Conservation (phyloP, 2,888 invertebrate species). For the Synergus itoensis region DNA sequence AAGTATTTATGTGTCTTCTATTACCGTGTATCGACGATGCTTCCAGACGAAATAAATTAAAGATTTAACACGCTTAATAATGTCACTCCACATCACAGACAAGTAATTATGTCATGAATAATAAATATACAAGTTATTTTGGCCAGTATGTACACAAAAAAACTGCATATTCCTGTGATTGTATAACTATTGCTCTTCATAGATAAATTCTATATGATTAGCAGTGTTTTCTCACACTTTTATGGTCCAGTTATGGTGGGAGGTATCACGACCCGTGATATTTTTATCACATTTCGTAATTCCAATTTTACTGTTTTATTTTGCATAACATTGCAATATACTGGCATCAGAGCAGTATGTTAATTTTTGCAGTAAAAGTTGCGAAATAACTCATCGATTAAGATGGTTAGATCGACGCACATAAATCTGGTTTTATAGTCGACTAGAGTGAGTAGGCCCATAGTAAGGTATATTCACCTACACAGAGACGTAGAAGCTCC, state of each 20-base stretch:
- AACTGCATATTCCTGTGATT: neutral
- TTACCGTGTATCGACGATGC: neutral
- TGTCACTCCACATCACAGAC: neutral
- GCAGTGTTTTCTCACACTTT: too few relatives aligned
- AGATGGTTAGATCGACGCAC: slow-evolving; percentile 3
- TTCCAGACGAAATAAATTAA: neutral
- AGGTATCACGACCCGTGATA: too few relatives aligned
- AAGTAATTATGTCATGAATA: neutral
- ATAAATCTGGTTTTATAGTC: slow-evolving; percentile 25
- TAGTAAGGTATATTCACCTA: neutral
- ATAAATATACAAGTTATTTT: neutral
- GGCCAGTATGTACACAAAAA: neutral
- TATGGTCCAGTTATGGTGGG: too few relatives aligned
- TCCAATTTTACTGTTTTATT: too few relatives aligned
- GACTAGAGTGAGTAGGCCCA: slow-evolving; percentile 5
- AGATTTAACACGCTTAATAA: neutral
- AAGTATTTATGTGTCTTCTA: slow-evolving; percentile 38
- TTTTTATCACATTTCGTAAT: too few relatives aligned
- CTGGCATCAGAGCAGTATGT: neutral
- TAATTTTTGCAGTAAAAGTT: slow-evolving; percentile 6
- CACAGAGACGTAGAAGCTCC: slow-evolving; percentile 36
- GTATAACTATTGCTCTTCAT: neutral
- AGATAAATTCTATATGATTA: neutral
- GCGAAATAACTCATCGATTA: slow-evolving; percentile 13
- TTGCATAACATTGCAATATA: neutral